Percentiles rank a stretch among this genome's conserved stretches.
Conservation (phyloP, 2,888 invertebrate species). For the Gastrophysa polygoni region DNA sequence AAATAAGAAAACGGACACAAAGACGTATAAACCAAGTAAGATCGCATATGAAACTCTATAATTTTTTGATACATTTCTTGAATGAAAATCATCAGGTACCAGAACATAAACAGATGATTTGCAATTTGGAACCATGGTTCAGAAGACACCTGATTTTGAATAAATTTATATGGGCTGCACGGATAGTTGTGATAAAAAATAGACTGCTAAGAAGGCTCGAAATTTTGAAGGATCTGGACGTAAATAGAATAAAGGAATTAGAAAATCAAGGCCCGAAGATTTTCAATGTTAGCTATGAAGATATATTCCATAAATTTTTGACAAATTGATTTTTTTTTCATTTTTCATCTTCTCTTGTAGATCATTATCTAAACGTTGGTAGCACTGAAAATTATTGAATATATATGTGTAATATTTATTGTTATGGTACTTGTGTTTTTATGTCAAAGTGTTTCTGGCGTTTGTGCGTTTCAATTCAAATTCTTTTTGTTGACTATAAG, state of each 20-base stretch:
- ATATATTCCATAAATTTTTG: slow-evolving; percentile 27
- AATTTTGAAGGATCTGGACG: slow-evolving; percentile 38
- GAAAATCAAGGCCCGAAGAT: slow-evolving; percentile 22
- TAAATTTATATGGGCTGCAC: slow-evolving; percentile 48
- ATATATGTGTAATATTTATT: no score
- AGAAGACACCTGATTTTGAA: slow-evolving; percentile 45
- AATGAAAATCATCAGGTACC: slow-evolving; percentile 35
- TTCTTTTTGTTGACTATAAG: no score
- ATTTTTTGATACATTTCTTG: background rate
- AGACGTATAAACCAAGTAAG: slow-evolving; percentile 41
- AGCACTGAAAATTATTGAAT: no score
- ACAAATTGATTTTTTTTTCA: no score
- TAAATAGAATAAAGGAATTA: slow-evolving; percentile 30
- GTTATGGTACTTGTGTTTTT: no score
- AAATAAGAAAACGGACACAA: slow-evolving; percentile 40
- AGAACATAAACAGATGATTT: slow-evolving; percentile 24
- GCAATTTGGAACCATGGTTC: slow-evolving; percentile 50
- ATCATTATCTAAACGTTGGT: no score
- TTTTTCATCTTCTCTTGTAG: no score
- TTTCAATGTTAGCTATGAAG: slow-evolving; percentile 23
- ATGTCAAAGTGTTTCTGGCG: no score
- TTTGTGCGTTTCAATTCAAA: no score
- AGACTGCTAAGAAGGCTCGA: slow-evolving; percentile 46
- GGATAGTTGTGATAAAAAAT: slow-evolving; percentile 45
- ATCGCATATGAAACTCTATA: no score